A percentile compares a stretch with the other conserved stretches of the same genome.
Conservation (phyloP, 2,113 vertebrate species). For the Chaetura pelagica region DNA sequence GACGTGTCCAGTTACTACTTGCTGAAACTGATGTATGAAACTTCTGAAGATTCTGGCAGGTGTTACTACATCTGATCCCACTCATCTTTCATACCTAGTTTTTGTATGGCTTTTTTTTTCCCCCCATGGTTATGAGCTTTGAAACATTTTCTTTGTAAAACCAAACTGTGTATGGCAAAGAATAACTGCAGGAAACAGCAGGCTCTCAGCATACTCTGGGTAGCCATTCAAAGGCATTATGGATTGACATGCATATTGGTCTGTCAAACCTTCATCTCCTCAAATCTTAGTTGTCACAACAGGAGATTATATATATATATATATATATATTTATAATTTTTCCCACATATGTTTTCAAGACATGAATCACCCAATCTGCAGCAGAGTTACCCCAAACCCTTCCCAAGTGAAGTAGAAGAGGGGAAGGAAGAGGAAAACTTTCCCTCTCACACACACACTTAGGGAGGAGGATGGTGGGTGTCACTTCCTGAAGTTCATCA, state of each 20-base stretch:
- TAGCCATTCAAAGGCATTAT: not conserved
- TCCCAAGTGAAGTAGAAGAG: not conserved
- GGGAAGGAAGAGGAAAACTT: not conserved
- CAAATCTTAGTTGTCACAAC: not conserved
- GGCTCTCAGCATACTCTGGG: not conserved
- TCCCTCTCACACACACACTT: not conserved
- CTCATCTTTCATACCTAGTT: not conserved
- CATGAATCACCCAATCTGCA: not conserved
- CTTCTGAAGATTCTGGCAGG: not conserved
- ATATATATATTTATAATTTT: accelerated
- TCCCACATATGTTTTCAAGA: not conserved
- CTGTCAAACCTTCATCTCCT: not conserved
- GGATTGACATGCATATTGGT: not conserved
- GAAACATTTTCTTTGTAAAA: not conserved
- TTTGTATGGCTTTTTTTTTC: not conserved
- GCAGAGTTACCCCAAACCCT: not conserved
- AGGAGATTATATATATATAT: not conserved
- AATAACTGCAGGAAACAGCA: not conserved
- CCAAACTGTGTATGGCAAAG: not conserved
- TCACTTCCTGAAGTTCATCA: not conserved
- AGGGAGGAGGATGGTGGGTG: not conserved
- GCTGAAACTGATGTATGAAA: not conserved
- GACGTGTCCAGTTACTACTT: not conserved
- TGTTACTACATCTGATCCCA: not conserved
- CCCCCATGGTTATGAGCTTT: accelerated